These are phyloP conservation scores for Pseudopodoces humilis DNA, from an alignment of 2,113 vertebrate genomes.

Conservation along the genomic window DNA sequence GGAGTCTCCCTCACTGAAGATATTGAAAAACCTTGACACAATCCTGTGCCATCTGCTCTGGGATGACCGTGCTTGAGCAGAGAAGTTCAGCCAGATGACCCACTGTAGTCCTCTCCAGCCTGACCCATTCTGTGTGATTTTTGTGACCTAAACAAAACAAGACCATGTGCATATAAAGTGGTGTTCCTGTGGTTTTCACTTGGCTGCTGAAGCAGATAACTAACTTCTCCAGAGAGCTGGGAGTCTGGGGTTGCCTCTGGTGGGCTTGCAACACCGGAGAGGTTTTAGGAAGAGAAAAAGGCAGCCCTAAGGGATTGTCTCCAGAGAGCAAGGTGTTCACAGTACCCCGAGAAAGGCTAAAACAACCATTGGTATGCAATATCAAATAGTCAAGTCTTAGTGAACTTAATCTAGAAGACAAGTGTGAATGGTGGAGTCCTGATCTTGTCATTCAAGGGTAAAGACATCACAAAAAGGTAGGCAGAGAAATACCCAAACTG, in stretches of 20 bases:
- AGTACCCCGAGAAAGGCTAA: not conserved
- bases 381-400: not conserved
- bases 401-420: not conserved
- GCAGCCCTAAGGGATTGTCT: not conserved
- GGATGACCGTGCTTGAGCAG: not conserved
- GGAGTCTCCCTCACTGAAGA: not conserved
- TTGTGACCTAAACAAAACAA: not conserved
- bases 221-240: not conserved
- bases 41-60: not conserved
- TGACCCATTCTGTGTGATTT: not conserved
- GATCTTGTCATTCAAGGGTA: not conserved
- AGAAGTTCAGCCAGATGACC: not conserved
- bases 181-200: not conserved
- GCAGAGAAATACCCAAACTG: not conserved
- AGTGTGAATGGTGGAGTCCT: not conserved
- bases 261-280: not conserved
- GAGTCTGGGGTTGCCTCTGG: not conserved
- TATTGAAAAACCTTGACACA: not conserved
- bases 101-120: not conserved
- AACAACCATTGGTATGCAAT: not conserved
- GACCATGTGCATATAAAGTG: accelerated
- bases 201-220: not conserved
- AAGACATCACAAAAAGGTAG: not conserved
- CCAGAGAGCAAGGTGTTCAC: not conserved
- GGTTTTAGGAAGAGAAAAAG: not conserved